phyloP scores from a whole-genome alignment of 1,140 invertebrate species.

The Anagrus nilaparvatae region DNA sequence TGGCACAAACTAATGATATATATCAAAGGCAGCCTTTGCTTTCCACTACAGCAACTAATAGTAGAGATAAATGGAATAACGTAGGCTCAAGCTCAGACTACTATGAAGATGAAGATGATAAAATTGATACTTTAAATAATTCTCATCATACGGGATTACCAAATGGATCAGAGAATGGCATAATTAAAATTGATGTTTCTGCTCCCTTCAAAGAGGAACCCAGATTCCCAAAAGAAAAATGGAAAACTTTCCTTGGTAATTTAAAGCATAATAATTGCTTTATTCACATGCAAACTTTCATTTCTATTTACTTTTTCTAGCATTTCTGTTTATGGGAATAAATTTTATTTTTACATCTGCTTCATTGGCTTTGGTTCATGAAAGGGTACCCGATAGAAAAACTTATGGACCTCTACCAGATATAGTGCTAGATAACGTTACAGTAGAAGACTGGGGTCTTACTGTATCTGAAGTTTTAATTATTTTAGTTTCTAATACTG shows the following conservation, averaged over 20 bases:
- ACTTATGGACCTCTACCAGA: slow-evolving; percentile 67
- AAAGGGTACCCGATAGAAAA: slow-evolving; percentile 66
- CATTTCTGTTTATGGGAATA: slow-evolving; percentile 49
- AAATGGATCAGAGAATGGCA: slow-evolving; percentile 35
- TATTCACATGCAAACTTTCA: neutral
- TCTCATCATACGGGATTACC: slow-evolving; percentile 29
- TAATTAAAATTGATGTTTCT: slow-evolving; percentile 48
- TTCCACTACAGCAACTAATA: slow-evolving; percentile 34
- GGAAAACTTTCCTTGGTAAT: slow-evolving; percentile 57
- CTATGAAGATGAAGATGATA: slow-evolving; percentile 40
- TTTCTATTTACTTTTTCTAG: slow-evolving; percentile 35
- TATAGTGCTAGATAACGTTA: slow-evolving; percentile 66
- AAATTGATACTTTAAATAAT: slow-evolving; percentile 33
- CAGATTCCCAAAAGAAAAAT: slow-evolving; percentile 58
- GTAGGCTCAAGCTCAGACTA: slow-evolving; percentile 34
- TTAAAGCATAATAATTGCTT: slow-evolving; percentile 2
- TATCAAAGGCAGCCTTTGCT: slow-evolving; percentile 45
- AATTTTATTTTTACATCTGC: slow-evolving; percentile 54
- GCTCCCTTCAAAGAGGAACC: slow-evolving; percentile 49
- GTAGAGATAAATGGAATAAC: slow-evolving; percentile 37
- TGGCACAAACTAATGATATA: slow-evolving; percentile 42
- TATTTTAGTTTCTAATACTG: slow-evolving; percentile 63
- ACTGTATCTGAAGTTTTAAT: slow-evolving; percentile 77
- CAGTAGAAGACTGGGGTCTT: slow-evolving; percentile 65
- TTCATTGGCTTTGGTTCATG: slow-evolving; percentile 74